Conservation (phyloP, 1,140 invertebrate species). For the Apis cerana region DNA sequence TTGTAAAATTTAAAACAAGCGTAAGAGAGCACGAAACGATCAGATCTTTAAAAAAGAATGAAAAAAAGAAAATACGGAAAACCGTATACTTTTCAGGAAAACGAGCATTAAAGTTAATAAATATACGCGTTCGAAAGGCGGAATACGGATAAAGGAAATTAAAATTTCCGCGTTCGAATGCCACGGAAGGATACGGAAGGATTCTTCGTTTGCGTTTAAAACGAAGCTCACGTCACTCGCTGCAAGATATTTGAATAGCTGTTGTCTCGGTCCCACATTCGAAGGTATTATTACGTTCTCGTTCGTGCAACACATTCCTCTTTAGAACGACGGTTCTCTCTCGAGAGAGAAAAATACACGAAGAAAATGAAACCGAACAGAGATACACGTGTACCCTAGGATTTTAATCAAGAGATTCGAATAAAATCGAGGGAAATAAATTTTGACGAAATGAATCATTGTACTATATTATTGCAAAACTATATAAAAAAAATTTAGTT, state of each 20-base stretch:
- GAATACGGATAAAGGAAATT: slow-evolving; percentile 2
- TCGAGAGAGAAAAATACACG: too few species aligned
- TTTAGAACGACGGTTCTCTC: not conserved
- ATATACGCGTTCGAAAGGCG: slow-evolving; percentile 1
- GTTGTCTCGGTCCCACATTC: not conserved
- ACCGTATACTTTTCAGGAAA: not conserved
- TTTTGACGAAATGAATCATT: too few species aligned
- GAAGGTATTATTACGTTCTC: not conserved
- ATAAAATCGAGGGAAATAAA: too few species aligned
- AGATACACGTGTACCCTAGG: too few species aligned
- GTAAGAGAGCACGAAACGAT: too few species aligned
- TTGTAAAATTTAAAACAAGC: not conserved
- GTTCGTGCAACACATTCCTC: not conserved
- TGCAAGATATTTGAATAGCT: not conserved
- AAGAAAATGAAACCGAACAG: not conserved
- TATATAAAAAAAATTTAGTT: too few species aligned
- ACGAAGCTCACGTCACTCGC: not conserved
- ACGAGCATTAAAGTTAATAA: not conserved
- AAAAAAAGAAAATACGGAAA: not conserved
- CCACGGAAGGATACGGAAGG: not conserved
- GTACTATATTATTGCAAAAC: too few species aligned
- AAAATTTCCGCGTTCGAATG: slow-evolving; percentile 5
- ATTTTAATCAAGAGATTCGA: too few species aligned
- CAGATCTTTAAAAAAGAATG: too few species aligned
- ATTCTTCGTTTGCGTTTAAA: not conserved